Evolutionary conservation across 1,140 invertebrate species (phyloP).

Genomic region (Oryzaephilus surinamensis): DNA sequence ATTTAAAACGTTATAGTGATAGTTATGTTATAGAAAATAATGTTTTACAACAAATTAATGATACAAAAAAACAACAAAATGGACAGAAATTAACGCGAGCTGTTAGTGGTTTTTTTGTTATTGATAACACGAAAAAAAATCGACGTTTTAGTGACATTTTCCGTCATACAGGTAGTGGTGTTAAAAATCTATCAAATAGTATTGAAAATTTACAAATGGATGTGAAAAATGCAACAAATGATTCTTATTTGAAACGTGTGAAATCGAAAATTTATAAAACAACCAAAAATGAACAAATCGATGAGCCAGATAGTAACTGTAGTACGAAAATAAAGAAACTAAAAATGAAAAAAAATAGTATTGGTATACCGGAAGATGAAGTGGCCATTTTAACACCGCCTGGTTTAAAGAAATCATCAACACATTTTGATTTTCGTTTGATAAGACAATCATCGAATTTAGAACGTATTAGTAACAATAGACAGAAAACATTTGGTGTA

Average conservation of each 20-base stretch:
- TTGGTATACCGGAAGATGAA: constrained; percentile 26
- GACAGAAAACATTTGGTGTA: constrained; percentile 15
- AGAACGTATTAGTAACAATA: constrained; percentile 21
- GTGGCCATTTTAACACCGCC: constrained; percentile 9
- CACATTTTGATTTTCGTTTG: constrained; percentile 28
- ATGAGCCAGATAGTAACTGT: constrained; percentile 23
- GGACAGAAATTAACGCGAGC: constrained; percentile 27
- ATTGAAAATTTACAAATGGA: constrained; percentile 1
- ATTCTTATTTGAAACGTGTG: constrained; percentile 32
- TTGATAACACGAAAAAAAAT: constrained; percentile 5
- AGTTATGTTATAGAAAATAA: constrained; percentile 31
- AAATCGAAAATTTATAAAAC: constrained; percentile 33
- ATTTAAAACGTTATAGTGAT: constrained; percentile 33
- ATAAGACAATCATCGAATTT: constrained; percentile 33
- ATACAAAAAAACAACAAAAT: constrained; percentile 26
- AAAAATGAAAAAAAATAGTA: constrained; percentile 18
- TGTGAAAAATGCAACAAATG: constrained; percentile 14
- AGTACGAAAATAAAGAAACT: constrained; percentile 25
- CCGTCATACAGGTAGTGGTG: neutral
- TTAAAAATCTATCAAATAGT: constrained; percentile 6
- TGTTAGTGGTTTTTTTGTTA: constrained; percentile 8
- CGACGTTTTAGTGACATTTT: constrained; percentile 8
- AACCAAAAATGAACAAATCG: too few relatives aligned
- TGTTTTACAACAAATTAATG: constrained; percentile 19
- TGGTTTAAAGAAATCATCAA: constrained; percentile 18